Percentiles rank a stretch among this genome's conserved stretches.
phyloP scores from a whole-genome alignment of 1,140 invertebrate genomes.

The Eulimnadia texana region DNA sequence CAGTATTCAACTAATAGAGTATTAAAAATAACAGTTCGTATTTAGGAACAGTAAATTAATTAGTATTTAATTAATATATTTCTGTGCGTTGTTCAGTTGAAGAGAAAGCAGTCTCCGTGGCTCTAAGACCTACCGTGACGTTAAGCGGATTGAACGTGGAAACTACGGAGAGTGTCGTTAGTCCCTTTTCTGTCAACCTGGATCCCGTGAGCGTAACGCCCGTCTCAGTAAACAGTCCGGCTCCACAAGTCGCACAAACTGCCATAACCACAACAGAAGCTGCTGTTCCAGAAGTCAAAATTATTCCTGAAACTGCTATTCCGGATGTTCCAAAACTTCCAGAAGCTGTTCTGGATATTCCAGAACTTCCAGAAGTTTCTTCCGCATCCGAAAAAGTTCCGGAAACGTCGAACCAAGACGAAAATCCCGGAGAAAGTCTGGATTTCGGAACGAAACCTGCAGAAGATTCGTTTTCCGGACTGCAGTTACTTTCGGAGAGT shows the following conservation, averaged over 20 bases:
- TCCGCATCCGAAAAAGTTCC: not conserved
- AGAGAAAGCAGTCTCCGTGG: no score
- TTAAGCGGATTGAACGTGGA: no score
- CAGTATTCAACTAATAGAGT: no score
- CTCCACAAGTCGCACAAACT: not conserved
- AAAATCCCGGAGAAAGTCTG: not conserved
- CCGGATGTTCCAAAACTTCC: not conserved
- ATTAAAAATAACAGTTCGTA: no score
- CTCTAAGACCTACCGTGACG: no score
- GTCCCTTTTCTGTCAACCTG: not conserved
- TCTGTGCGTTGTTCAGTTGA: no score
- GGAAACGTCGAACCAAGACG: not conserved
- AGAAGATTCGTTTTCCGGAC: slow-evolving; percentile 41
- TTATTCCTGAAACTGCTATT: not conserved
- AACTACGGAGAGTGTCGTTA: not conserved
- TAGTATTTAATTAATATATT: no score
- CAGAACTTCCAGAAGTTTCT: not conserved
- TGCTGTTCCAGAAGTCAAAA: not conserved
- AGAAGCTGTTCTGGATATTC: not conserved
- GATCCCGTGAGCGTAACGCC: not conserved
- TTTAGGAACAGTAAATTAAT: no score
- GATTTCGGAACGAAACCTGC: not conserved
- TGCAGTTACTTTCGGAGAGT: slow-evolving; percentile 65
- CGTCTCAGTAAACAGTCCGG: not conserved
- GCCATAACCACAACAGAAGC: not conserved